Evolutionary conservation across 2,888 invertebrate species (phyloP).

Genomic region (Baronia brevicornis): DNA sequence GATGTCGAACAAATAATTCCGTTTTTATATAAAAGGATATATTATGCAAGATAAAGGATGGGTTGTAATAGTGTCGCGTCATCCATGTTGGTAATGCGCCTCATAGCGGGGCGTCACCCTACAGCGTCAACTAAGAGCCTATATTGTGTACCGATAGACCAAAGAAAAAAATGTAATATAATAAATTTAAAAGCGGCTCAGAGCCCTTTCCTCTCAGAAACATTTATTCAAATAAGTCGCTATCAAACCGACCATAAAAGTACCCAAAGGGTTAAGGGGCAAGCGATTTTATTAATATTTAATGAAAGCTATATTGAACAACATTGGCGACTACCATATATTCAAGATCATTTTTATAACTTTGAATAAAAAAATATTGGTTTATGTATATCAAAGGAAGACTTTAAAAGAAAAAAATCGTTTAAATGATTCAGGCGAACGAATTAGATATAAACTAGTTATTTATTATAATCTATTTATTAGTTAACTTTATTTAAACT

Average conservation of each 20-base stretch:
- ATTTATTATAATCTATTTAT: too few species aligned
- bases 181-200: conserved; percentile 49
- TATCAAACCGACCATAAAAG: conserved; percentile 70
- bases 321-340: conserved; percentile 64
- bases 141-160: conserved; percentile 30
- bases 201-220: conserved; percentile 51
- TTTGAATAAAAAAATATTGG: too few species aligned
- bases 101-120: conserved; percentile 57
- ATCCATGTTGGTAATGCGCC: conserved; percentile 61
- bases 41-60: conserved; percentile 70
- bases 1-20: conserved; percentile 63
- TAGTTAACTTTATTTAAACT: too few species aligned
- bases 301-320: conserved; percentile 72
- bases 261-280: conserved; percentile 63
- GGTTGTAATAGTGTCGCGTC: conserved; percentile 70
- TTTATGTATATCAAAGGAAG: too few species aligned
- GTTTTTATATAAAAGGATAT: conserved; percentile 69
- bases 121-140: conserved; percentile 27
- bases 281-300: conserved; percentile 72
- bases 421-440: too few species aligned
- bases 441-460: too few species aligned
- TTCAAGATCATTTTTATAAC: conserved; percentile 2
- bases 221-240: conserved; percentile 74
- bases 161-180: conserved; percentile 50
- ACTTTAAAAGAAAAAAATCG: background rate